Evolutionary conservation across 1,140 invertebrate species (phyloP).

Genomic region (Streblospio benedicti): DNA sequence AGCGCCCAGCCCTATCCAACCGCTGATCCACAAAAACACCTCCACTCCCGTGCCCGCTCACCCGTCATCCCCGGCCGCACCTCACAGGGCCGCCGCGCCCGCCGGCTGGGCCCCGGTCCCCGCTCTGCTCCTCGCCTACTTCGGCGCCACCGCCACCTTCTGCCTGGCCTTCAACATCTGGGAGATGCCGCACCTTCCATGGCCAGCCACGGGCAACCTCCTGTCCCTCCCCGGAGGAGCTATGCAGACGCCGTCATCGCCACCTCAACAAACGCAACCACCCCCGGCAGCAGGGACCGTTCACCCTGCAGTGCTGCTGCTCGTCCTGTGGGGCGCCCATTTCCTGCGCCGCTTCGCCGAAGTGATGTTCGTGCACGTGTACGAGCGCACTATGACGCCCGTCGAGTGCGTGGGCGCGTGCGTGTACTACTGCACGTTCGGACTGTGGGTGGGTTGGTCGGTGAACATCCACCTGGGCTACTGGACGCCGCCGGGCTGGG

Average conservation of each 20-base stretch:
- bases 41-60: no score
- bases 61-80: no score
- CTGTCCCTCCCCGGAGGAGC: background rate
- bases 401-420: background rate
- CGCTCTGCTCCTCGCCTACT: background rate
- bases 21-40: no score
- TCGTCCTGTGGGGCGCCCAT: background rate
- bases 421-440: background rate
- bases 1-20: no score
- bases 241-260: background rate
- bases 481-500: background rate
- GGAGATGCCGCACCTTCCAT: background rate
- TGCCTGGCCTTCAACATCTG: background rate
- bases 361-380: background rate
- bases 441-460: background rate
- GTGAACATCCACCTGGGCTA: background rate
- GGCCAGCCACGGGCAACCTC: background rate
- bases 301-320: no score
- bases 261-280: no score
- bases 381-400: background rate
- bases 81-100: no score
- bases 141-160: background rate
- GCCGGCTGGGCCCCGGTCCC: background rate
- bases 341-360: conserved; percentile 2
- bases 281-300: no score